Evolutionary conservation across 2,113 vertebrate genomes (phyloP).

Genomic region (Actenoides lindsayi): DNA sequence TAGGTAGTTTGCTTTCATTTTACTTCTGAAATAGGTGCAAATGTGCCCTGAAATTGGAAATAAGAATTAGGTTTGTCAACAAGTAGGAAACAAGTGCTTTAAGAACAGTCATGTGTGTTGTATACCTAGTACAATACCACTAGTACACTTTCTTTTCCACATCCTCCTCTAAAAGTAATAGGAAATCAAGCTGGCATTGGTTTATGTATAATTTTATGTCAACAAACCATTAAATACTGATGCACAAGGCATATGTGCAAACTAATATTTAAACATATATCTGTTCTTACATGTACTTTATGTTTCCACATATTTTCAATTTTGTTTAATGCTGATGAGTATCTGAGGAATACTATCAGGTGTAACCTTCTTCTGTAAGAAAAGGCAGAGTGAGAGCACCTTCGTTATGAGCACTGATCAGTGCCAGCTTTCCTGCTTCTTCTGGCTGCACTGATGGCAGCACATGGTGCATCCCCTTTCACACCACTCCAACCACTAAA

Average conservation of each 20-base stretch:
- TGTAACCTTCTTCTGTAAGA: background rate
- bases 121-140: background rate
- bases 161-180: background rate
- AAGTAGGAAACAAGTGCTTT: background rate
- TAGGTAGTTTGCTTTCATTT: background rate
- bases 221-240: background rate
- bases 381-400: background rate
- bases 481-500: background rate
- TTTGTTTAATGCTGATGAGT: background rate
- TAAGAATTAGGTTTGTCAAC: background rate
- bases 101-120: background rate
- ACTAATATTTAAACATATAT: background rate
- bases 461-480: rapidly evolving
- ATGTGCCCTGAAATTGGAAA: background rate
- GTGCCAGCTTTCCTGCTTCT: background rate
- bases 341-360: background rate
- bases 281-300: background rate
- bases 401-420: rapidly evolving
- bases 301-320: background rate
- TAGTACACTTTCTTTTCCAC: background rate
- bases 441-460: rapidly evolving
- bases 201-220: background rate
- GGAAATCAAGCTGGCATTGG: background rate
- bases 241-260: background rate
- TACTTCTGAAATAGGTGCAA: background rate